These are phyloP conservation scores for Latrodectus elegans DNA, from an alignment of 2,888 invertebrate genomes.

Conservation along the genomic window DNA sequence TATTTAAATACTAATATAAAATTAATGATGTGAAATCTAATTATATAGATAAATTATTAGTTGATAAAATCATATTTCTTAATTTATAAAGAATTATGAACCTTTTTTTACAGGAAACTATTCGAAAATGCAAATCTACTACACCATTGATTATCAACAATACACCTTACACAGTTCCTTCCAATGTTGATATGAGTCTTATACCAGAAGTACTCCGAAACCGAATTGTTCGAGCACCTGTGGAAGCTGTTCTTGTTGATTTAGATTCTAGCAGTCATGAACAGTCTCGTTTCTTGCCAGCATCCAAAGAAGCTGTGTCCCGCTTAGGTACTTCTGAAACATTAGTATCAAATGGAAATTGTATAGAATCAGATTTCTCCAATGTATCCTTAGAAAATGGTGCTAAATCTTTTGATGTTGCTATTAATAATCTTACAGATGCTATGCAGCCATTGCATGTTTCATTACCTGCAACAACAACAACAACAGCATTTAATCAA, in stretches of 20 bases:
- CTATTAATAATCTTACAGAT: not conserved
- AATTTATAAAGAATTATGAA: not conserved
- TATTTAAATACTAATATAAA: no score
- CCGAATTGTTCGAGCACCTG: conserved; percentile 34
- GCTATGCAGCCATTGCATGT: conserved; percentile 40
- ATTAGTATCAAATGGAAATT: not conserved
- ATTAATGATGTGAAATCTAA: no score
- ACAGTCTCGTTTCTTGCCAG: not conserved
- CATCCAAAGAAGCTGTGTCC: not conserved
- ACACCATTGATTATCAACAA: conserved; percentile 79
- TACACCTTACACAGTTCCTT: conserved; percentile 58
- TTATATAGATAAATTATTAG: no score
- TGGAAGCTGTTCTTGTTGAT: conserved; percentile 60
- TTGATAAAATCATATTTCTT: no score
- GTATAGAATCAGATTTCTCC: not conserved
- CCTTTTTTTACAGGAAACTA: conserved; percentile 28
- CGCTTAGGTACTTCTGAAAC: no score
- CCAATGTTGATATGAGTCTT: conserved; percentile 56
- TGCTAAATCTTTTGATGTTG: not conserved
- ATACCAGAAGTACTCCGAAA: conserved; percentile 60
- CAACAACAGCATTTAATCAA: not conserved
- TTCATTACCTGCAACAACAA: conserved; percentile 15
- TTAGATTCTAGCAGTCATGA: conserved; percentile 25
- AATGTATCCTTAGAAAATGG: conserved; percentile 5
- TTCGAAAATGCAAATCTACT: conserved; percentile 78